Evolutionary conservation across 2,888 invertebrate species (phyloP), one percentile per base, ranked within the genome.

Genomic region (Neoaliturus tenellus): DNA sequence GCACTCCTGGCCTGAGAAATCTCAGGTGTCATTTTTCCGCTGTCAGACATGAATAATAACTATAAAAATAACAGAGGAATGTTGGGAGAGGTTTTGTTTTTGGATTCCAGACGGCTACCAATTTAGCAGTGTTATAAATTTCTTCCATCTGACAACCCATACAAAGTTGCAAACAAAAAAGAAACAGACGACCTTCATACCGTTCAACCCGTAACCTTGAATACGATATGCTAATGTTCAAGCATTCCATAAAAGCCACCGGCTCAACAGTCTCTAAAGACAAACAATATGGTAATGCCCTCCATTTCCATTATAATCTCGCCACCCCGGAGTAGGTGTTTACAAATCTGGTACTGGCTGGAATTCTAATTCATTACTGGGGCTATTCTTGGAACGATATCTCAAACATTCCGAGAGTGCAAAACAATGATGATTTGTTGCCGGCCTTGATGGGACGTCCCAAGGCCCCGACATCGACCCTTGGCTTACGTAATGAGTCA

Each of bases 381-480:
- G 20, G 75, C 48, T 75, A 75, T 75, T 75, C 48, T 75, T 23
- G 75, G 75, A 75, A 17, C 48, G 6, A 69, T 75, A 75, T 48
- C 28, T 75, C 48, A 75, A 44, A 39, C 75, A 75, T 23, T 75
- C 44, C 41, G 6, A 2, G n/a, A 20, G 75, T 75, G 75, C 75
- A 75, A 75, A 75, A 75, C 75, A 75, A 75, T 75, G 48, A 75
- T 75, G 75, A 75, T 44, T 25, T 23, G 75, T 75, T 10, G 75
- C 14, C 75, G 31, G n/a, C 75, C 75, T 75, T 75, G 75, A 23
- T 28, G 10, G n/a, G 75, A 75, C 75, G 39, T 23, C 31, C 48
- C 75, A 75, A 41, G 75, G 75, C 48, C 75, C 28, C 48, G 75
- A 23, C 48, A 44, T 44, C 23, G 75, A 75, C 48, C 44, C 48